Evolutionary conservation across 2,888 invertebrate genomes (phyloP).

Genomic region (Aleiodes leptofemur): DNA sequence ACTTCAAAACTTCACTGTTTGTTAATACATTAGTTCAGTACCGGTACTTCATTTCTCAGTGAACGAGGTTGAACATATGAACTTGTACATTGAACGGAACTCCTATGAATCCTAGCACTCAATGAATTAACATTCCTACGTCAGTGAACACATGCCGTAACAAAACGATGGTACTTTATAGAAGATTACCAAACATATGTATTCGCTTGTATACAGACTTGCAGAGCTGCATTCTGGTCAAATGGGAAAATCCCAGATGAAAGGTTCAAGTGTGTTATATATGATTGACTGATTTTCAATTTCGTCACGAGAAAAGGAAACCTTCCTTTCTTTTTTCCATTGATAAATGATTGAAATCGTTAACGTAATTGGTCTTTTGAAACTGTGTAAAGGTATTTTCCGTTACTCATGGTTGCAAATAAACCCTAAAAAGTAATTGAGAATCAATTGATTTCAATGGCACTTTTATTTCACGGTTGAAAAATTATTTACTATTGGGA

Average conservation of each 20-base stretch:
- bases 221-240: constrained; percentile 43
- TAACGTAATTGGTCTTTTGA: too few species aligned
- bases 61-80: constrained; percentile 29
- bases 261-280: not conserved
- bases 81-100: constrained; percentile 39
- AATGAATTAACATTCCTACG: constrained; percentile 54
- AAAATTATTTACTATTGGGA: constrained; percentile 33
- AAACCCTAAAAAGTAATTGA: constrained; percentile 20
- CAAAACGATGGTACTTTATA: constrained; percentile 43
- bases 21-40: constrained; percentile 19
- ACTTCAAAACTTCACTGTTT: not conserved
- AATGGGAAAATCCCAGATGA: not conserved
- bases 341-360: too few species aligned
- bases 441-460: constrained; percentile 20
- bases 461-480: not conserved
- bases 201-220: constrained; percentile 38
- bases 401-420: constrained; percentile 1
- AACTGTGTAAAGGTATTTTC: constrained; percentile 5
- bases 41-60: constrained; percentile 38
- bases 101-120: constrained; percentile 47
- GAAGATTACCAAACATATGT: constrained; percentile 38
- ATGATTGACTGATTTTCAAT: not conserved
- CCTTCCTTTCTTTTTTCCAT: too few species aligned
- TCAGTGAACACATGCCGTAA: constrained; percentile 48
- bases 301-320: too few species aligned